Base-by-base conservation (phyloP, 2,113 vertebrate species). In the Mesoclemmys tuberculata region DNA sequence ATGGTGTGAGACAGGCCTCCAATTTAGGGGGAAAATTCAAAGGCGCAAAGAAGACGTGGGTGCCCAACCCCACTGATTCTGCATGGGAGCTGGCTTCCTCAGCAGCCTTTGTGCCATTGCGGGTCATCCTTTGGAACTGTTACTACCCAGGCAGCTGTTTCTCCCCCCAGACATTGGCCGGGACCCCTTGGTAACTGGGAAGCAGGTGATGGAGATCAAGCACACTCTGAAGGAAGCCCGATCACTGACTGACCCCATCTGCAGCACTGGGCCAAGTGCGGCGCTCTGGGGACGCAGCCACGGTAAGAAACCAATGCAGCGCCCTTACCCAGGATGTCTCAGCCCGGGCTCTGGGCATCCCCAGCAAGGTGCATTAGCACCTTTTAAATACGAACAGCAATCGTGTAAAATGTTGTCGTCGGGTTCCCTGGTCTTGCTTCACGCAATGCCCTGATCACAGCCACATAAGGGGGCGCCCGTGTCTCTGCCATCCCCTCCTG, bases 131-230 rank as follows among this genome's bases (percentile, higher is more conserved):
- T 46, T 46, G 46, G 38, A 77, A 46, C 81, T 77, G 49, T 49
- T 4, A 44, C 38, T 79, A 46, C 46, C 46, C n/a, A 9, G 2
- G 71, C 29, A 75, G 27, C 41, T 19, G 18, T 90, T 51, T 94
- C 44, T 74, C 19, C n/a, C 8, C 46, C 0, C 95, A 99, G 99
- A 99, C 97, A 95, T 99, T 0, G 98, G 98, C 86, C 98, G 80
- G 88, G 99, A 99, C 92, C 98, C 98, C 52, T 96, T 99, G 68
- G 98, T 99, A 38, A 97, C 87, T 79, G 99, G 98, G 46, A 99
- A 97, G 92, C 99, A 99, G 96, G 99, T 98, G 48, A 98, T 99
- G 95, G 99, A 99, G 97, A 98, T 99, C 92, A 98, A 98, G 87
- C 99, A 99, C 97, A 99, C 99, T 2, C 93, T 99, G 35, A 99